Conservation (phyloP, 2,888 invertebrate species). For the Drosophila sordidula region DNA sequence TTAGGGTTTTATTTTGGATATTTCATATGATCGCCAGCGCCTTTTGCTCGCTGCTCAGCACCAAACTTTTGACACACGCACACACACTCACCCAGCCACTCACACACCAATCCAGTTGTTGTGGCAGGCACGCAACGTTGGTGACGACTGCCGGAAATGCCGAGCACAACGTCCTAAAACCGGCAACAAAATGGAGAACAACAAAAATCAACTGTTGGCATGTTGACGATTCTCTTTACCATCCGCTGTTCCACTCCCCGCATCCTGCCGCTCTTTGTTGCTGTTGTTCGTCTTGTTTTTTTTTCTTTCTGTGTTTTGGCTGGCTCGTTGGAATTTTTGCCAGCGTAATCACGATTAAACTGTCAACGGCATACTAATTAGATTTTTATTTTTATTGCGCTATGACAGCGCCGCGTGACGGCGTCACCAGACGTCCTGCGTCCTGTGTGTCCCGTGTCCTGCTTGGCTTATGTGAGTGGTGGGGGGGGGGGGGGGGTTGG, state of each 20-base stretch:
- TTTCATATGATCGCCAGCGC: constrained; percentile 16
- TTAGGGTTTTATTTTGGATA: constrained; percentile 18
- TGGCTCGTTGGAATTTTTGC: constrained; percentile 80
- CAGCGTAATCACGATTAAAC: constrained; percentile 85
- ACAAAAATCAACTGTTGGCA: constrained; percentile 80
- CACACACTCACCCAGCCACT: constrained; percentile 5
- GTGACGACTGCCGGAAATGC: constrained; percentile 75
- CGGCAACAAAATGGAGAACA: constrained; percentile 55
- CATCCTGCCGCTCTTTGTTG: neutral
- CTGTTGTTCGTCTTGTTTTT: constrained; percentile 10
- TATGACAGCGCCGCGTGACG: constrained; percentile 78
- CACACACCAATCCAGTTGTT: constrained; percentile 37
- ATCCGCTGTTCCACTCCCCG: neutral
- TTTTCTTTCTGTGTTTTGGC: neutral
- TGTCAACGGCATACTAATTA: constrained; percentile 85
- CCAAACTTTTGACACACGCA: constrained; percentile 53
- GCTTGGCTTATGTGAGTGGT: neutral
- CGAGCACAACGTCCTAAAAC: constrained; percentile 67
- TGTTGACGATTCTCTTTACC: constrained; percentile 66
- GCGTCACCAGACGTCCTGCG: constrained; percentile 50
- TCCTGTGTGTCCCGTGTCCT: constrained; percentile 13
- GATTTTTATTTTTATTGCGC: constrained; percentile 83
- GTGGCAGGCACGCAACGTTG: constrained; percentile 67
- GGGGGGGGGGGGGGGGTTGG: too few species aligned
- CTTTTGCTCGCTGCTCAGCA: constrained; percentile 20